These are phyloP conservation scores for Atractosteus spatula DNA, from an alignment of 2,113 vertebrate genomes.

Conservation along the genomic window DNA sequence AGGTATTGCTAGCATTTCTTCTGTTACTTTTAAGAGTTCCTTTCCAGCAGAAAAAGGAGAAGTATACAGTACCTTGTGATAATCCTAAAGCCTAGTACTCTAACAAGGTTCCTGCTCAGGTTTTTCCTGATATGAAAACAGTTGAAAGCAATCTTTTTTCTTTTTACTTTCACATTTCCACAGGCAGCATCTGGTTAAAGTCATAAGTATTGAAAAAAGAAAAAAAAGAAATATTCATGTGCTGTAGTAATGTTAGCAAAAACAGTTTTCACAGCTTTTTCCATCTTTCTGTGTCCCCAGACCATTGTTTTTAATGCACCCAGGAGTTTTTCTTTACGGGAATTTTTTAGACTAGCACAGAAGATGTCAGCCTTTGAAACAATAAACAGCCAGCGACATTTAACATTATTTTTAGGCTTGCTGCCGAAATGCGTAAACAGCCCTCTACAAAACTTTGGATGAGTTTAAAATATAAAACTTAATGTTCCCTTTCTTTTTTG, in stretches of 20 bases:
- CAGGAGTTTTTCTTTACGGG: not conserved
- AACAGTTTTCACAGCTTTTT: not conserved
- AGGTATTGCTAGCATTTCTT: too few species aligned
- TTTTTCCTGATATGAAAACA: too few species aligned
- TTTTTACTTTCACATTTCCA: too few species aligned
- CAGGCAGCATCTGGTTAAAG: too few species aligned
- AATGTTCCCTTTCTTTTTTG: slow-evolving; percentile 10
- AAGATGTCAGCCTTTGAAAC: not conserved
- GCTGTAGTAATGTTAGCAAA: not conserved
- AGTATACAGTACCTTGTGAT: too few species aligned
- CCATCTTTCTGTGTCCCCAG: not conserved
- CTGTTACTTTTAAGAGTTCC: too few species aligned
- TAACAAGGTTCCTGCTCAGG: too few species aligned
- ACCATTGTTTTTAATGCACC: not conserved
- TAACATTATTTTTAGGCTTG: slow-evolving; percentile 8
- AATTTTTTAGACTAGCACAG: not conserved
- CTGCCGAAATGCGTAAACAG: slow-evolving; percentile 18
- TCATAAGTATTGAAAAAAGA: too few species aligned
- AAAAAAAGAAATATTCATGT: not conserved
- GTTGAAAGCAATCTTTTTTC: too few species aligned
- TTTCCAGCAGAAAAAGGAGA: too few species aligned
- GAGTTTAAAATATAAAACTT: not conserved
- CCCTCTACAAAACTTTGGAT: slow-evolving; percentile 9
- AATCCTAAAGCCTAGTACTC: too few species aligned
- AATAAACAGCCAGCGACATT: not conserved